A percentile compares a stretch with the other conserved stretches of the same genome.
Evolutionary conservation across 2,113 vertebrate genomes (phyloP).

Genomic region (Psammodynastes pulverulentus): DNA sequence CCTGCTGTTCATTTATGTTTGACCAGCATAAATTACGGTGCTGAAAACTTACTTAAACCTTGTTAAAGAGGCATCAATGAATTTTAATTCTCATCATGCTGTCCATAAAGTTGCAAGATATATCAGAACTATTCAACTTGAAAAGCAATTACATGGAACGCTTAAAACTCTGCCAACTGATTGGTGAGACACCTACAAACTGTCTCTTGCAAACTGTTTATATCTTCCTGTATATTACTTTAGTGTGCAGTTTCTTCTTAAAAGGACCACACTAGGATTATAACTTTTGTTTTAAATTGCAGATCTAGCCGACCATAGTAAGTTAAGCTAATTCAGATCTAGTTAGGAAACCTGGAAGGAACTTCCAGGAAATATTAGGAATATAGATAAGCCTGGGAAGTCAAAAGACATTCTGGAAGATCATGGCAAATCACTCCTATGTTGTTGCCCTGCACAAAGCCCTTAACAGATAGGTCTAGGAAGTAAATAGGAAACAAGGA

Average conservation of each 20-base stretch:
- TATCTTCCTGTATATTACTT: neutral
- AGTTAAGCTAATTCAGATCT: neutral
- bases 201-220: neutral
- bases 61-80: neutral
- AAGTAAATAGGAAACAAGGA: neutral
- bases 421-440: neutral
- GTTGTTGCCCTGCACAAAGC: neutral
- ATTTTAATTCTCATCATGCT: neutral
- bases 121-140: neutral
- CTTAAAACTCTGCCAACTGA: neutral
- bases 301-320: neutral
- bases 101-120: neutral
- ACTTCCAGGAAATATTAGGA: neutral
- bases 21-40: neutral
- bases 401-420: neutral
- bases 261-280: neutral
- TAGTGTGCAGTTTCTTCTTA: neutral
- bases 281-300: neutral
- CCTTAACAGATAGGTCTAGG: neutral
- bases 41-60: neutral
- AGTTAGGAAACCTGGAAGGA: neutral
- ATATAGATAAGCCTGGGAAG: neutral
- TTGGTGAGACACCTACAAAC: neutral
- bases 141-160: neutral
- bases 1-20: neutral